Conservation (phyloP, 2,113 vertebrate species). For the Lophotis ruficrista region DNA sequence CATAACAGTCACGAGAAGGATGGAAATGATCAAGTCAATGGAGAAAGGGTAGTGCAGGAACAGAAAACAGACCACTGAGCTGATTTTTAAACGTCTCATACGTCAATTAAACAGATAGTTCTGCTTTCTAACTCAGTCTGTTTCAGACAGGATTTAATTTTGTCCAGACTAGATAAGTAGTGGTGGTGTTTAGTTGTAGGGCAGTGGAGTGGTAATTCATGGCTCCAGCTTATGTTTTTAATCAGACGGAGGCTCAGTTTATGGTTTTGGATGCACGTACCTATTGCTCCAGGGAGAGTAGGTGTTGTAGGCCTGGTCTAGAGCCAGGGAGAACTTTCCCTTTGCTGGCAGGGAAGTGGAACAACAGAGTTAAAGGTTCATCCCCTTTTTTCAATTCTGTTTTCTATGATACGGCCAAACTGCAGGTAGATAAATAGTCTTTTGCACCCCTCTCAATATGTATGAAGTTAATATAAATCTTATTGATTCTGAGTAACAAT, state of each 20-base stretch:
- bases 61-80: conserved; percentile 26
- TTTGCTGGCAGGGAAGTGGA: neutral
- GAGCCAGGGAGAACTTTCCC: neutral
- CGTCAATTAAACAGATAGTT: conserved; percentile 35
- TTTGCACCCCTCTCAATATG: neutral
- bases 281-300: neutral
- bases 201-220: neutral
- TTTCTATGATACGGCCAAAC: neutral
- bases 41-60: conserved; percentile 3
- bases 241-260: neutral
- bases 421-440: neutral
- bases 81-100: neutral
- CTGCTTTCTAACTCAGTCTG: neutral
- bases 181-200: neutral
- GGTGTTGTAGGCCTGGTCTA: neutral
- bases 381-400: accelerated
- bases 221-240: neutral
- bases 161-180: neutral
- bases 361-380: neutral
- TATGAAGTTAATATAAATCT: neutral
- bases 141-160: conserved; percentile 17
- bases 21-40: conserved; percentile 10
- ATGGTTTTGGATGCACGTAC: neutral
- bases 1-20: neutral
- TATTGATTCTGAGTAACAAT: neutral